Base-by-base conservation (phyloP, 1,140 invertebrate genomes). In the Eciton burchellii region DNA sequence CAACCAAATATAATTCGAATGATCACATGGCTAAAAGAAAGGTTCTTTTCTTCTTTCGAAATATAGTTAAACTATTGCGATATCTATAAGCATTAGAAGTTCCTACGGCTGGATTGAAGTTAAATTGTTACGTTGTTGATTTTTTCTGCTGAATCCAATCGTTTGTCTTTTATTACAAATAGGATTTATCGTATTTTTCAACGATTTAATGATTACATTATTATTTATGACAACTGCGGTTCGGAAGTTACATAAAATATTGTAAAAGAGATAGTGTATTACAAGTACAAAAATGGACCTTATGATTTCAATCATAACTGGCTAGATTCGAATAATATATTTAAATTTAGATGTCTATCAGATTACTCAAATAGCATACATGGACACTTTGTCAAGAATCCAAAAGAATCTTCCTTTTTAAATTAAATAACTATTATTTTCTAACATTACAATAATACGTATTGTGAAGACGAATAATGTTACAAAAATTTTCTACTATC, bases 261-360 rank as follows among this genome's bases (percentile, higher is more conserved):
- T 63, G 43, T 41, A 14, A 74, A 63, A 14, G 54, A 41, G 14
- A 84, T 35, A 21, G 35, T 59, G 21, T 43, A 16, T 70, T 71
- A 81, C 11, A 45, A 14, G 14, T 70, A 54, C 62, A 45, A 74
- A 85, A 82, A 86, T 26, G 82, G 68, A 74, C 72, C 70, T 86
- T 77, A 86, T 3, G n/a, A n/a, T n/a, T n/a, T n/a, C 84, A 86
- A 84, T 77, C 84, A 86, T 52, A 14, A 74, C 54, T 56, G 84
- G 56, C 21, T 63, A 47, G 16, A n/a, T n/a, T 74, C 5, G 6
- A 47, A 26, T 62, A 62, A 74, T 19, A 35, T 29, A 26, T 54
- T 54, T 47, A 62, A 74, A 74, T 62, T 12, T 73, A 73, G 9
- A 62, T 73, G n/a, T n/a, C n/a, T n/a, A n/a, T n/a, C n/a, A n/a